Evolutionary conservation across 2,888 invertebrate genomes (phyloP).

Genomic region (Leptopilina drosophilae): DNA sequence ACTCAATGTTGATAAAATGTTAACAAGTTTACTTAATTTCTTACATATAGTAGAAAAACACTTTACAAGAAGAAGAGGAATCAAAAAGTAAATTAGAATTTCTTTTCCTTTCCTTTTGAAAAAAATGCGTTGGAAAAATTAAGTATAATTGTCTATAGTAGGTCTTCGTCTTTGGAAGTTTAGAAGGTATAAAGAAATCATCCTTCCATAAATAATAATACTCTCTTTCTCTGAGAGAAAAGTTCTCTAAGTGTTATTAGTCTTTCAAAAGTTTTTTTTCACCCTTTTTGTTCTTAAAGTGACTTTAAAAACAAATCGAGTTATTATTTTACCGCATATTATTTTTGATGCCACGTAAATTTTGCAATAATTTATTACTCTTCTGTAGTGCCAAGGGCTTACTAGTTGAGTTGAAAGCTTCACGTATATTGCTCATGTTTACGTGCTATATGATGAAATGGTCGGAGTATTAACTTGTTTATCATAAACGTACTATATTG

Average conservation of each 20-base stretch:
- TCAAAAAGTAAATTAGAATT: too few relatives aligned
- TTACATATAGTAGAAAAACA: too few relatives aligned
- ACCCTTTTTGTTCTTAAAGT: neutral
- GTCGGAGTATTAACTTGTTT: conserved; percentile 37
- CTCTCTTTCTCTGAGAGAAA: neutral
- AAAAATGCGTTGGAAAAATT: too few relatives aligned
- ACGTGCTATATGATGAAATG: conserved; percentile 32
- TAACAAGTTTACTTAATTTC: too few relatives aligned
- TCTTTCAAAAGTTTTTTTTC: conserved; percentile 2
- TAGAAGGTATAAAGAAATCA: neutral
- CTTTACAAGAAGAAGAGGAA: too few relatives aligned
- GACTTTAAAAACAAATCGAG: conserved; percentile 13
- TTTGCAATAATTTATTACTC: conserved; percentile 29
- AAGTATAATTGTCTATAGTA: neutral
- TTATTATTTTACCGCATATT: conserved; percentile 38
- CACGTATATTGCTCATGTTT: conserved; percentile 15
- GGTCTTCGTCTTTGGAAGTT: neutral
- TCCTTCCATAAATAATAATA: conserved; percentile 22
- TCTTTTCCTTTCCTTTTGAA: too few relatives aligned
- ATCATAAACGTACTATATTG: conserved; percentile 27
- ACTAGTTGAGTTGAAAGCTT: conserved; percentile 15
- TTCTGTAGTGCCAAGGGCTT: conserved; percentile 21
- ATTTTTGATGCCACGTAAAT: conserved; percentile 23
- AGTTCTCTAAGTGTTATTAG: conserved; percentile 10
- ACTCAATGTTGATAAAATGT: too few relatives aligned